These are phyloP conservation scores for Drosophila willistoni DNA, from an alignment of 1,140 invertebrate genomes.

Conservation along the genomic window DNA sequence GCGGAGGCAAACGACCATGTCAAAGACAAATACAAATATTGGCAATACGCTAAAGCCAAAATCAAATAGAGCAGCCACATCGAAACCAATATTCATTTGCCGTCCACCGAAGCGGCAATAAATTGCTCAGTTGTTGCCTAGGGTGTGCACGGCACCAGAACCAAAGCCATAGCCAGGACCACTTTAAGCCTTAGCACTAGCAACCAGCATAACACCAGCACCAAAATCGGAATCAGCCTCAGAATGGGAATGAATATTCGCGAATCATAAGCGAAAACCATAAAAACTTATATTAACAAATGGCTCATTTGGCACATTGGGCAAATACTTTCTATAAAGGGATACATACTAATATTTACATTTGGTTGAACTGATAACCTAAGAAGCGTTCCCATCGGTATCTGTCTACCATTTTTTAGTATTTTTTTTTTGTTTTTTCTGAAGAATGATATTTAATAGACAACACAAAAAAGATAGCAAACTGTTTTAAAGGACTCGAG, in stretches of 20 bases:
- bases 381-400: too few species aligned
- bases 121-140: slow-evolving; percentile 57
- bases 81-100: slow-evolving; percentile 74
- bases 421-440: too few species aligned
- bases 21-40: slow-evolving; percentile 77
- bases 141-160: slow-evolving; percentile 12
- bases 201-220: too few species aligned
- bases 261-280: slow-evolving; percentile 65
- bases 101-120: slow-evolving; percentile 70
- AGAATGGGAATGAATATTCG: slow-evolving; percentile 6
- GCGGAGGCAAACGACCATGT: slow-evolving; percentile 43
- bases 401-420: too few species aligned
- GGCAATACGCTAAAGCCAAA: slow-evolving; percentile 75
- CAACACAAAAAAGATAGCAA: too few species aligned
- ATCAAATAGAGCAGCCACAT: slow-evolving; percentile 68
- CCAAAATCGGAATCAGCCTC: background rate
- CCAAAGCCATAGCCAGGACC: background rate
- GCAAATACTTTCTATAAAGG: too few species aligned
- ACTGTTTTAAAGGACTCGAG: too few species aligned
- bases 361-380: too few species aligned
- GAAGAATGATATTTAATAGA: too few species aligned
- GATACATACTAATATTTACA: too few species aligned
- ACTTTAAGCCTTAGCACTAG: background rate
- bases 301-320: slow-evolving; percentile 11
- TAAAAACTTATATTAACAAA: slow-evolving; percentile 64